Evolutionary conservation across 2,797 vertebrate genomes (phyloP).

Genomic region (Scyliorhinus canicula): DNA sequence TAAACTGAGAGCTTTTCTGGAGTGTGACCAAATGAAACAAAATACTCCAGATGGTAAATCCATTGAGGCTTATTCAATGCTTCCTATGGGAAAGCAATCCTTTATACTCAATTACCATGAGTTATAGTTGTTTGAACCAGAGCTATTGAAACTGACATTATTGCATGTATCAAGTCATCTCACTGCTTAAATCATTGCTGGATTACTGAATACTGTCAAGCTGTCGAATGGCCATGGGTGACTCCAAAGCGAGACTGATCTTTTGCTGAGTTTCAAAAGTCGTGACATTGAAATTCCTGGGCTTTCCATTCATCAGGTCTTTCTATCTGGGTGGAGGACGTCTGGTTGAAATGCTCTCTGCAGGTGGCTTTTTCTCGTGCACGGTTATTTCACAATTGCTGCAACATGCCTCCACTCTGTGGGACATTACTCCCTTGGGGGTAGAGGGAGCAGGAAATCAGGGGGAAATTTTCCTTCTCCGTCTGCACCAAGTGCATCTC

Average conservation of each 20-base stretch:
- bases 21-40: background rate
- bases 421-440: background rate
- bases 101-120: background rate
- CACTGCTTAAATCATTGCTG: background rate
- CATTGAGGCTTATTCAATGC: constrained; percentile 1
- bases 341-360: background rate
- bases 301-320: background rate
- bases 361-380: background rate
- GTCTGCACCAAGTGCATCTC: background rate
- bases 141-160: background rate
- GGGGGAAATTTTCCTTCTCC: background rate
- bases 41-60: background rate
- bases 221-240: background rate
- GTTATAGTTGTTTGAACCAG: background rate
- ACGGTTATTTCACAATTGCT: background rate
- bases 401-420: background rate
- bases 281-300: background rate
- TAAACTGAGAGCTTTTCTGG: background rate
- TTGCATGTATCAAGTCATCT: background rate
- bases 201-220: background rate
- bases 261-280: background rate
- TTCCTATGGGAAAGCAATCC: background rate
- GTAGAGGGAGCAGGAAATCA: background rate
- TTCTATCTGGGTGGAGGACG: background rate
- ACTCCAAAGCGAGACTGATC: background rate